Base-by-base conservation (phyloP, 2,888 invertebrate genomes). In the Cryptosula pallasiana region DNA sequence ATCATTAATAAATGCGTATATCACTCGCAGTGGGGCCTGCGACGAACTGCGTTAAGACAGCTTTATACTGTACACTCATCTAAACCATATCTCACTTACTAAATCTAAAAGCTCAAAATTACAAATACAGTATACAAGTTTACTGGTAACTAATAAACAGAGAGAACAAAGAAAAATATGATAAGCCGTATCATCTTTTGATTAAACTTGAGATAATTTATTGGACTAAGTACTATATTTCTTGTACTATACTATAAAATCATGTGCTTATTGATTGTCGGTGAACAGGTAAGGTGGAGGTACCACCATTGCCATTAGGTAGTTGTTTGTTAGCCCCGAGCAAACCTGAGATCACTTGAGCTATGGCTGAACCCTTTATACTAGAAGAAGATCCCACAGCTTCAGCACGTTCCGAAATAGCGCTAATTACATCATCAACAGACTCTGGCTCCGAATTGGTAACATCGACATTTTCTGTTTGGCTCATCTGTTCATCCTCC, bases 251-350 rank as follows among this genome's bases (percentile, higher is more conserved):
- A 20, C 9, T 45, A 45, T 32, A 29, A 16, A 32, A n/a, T 34
- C 32, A 63, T 32, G 63, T 63, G 32, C 63, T 63, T 29, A 63
- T 63, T 13, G 63, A 63, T 63, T 63, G 63, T 34, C 63, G 20
- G 32, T 63, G 63, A 2, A 27, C 27, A 29, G 20, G 63, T 32
- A 63, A 32, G 63, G 20, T 34, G 27, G 32, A 32, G 32, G 32
- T 32, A n/a, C 25, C 32, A 34, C 32, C 27, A 57, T 57, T 57
- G 32, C 32, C 27, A 63, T 63, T 63, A 34, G 20, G 13, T 13
- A 20, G 29, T 1, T 25, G 63, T 63, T 63, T 63, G 32, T 63
- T 63, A 34, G 63, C 63, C 16, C 5, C 63, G 16, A 63, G 63
- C 29, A 63, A n/a, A 13, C 63, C 63, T 2, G 63, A 63, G 2